Evolutionary conservation across 2,888 invertebrate genomes (phyloP).

Genomic region (Pseudoips prasinana): DNA sequence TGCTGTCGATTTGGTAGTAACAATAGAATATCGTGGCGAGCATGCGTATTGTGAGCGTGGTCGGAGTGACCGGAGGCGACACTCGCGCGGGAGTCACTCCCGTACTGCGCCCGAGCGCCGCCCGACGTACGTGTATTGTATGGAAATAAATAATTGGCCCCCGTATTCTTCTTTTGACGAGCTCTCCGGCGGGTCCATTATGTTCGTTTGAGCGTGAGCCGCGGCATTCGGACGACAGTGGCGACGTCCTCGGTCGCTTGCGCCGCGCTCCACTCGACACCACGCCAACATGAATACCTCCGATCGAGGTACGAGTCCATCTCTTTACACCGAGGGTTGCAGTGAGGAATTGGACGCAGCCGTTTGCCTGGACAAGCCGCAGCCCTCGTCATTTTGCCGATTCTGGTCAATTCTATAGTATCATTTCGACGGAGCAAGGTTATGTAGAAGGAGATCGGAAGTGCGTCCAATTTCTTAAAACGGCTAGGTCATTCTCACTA

Average conservation of each 20-base stretch:
- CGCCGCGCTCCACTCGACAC: slow-evolving; percentile 59
- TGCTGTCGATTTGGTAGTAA: not conserved
- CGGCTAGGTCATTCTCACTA: slow-evolving; percentile 57
- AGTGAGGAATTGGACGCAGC: slow-evolving; percentile 21
- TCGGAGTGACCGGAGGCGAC: slow-evolving; percentile 26
- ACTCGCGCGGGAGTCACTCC: slow-evolving; percentile 60
- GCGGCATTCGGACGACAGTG: slow-evolving; percentile 76
- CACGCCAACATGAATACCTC: slow-evolving; percentile 71
- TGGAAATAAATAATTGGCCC: slow-evolving; percentile 77
- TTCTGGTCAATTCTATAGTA: slow-evolving; percentile 41
- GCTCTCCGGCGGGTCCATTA: slow-evolving; percentile 75
- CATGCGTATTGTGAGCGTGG: slow-evolving; percentile 16
- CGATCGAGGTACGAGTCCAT: slow-evolving; percentile 64
- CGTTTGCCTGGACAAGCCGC: slow-evolving; percentile 15
- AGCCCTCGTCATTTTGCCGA: slow-evolving; percentile 26
- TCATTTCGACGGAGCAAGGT: slow-evolving; percentile 49
- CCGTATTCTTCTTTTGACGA: slow-evolving; percentile 79
- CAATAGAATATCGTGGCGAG: slow-evolving; percentile 9
- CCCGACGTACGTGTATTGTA: slow-evolving; percentile 76
- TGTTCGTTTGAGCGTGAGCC: slow-evolving; percentile 70
- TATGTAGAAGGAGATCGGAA: slow-evolving; percentile 64
- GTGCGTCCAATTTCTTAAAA: slow-evolving; percentile 64
- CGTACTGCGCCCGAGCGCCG: slow-evolving; percentile 65
- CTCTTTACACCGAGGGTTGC: slow-evolving; percentile 43
- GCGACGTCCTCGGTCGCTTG: slow-evolving; percentile 74